Evolutionary conservation across 2,797 vertebrate genomes (phyloP).

Genomic region (Fundulus diaphanus): DNA sequence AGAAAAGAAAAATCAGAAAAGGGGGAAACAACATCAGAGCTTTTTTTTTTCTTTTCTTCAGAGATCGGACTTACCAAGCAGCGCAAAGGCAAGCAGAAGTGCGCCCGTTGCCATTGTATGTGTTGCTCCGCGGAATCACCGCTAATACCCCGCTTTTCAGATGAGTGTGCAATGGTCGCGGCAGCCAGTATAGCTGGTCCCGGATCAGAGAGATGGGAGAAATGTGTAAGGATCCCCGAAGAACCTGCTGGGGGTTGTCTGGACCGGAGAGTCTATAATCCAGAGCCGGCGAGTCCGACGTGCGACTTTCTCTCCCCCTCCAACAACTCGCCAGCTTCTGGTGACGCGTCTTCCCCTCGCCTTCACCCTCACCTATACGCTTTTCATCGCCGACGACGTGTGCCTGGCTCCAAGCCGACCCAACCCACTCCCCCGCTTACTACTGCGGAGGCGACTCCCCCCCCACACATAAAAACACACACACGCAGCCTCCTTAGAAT

Average conservation of each 20-base stretch:
- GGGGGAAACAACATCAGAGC: neutral
- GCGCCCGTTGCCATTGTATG: conserved; percentile 80
- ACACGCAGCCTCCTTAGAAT: conserved; percentile 22
- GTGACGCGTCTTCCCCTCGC: conserved; percentile 40
- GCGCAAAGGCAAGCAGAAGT: conserved; percentile 71
- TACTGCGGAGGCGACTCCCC: conserved; percentile 65
- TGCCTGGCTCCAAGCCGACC: conserved; percentile 71
- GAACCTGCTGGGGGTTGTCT: conserved; percentile 13
- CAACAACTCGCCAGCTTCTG: conserved; percentile 10
- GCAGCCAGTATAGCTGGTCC: conserved; percentile 23
- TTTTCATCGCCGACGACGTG: conserved; percentile 57
- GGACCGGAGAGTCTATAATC: conserved; percentile 44
- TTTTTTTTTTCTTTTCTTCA: neutral
- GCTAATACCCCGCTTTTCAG: conserved; percentile 37
- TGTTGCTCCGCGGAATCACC: conserved; percentile 56
- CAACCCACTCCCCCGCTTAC: conserved; percentile 75
- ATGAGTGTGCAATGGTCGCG: conserved; percentile 29
- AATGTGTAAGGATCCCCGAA: conserved; percentile 26
- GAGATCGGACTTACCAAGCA: conserved; percentile 78
- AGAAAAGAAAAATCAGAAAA: neutral
- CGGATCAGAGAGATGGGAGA: conserved; percentile 10
- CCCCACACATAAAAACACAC: neutral
- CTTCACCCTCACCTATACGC: conserved; percentile 66
- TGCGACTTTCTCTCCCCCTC: conserved; percentile 44
- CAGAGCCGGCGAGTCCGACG: conserved; percentile 47